Percentiles rank a stretch among this genome's conserved stretches.
Conservation (phyloP, 2,888 invertebrate species). For the Anodontia alba region DNA sequence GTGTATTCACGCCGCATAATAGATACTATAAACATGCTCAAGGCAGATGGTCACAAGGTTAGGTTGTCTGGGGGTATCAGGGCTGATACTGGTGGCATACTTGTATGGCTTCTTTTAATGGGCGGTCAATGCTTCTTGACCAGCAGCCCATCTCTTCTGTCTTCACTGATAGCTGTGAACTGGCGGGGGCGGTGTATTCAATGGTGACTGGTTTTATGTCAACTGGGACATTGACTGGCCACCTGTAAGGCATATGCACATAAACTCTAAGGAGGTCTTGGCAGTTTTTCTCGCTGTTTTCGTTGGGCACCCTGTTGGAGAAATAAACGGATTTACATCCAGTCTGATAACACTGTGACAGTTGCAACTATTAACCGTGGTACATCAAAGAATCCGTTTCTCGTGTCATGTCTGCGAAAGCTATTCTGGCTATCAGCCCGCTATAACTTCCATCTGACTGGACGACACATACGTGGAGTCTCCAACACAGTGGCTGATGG, state of each 20-base stretch:
- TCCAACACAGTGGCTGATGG: not conserved
- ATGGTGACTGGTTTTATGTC: constrained; percentile 31
- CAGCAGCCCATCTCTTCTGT: constrained; percentile 16
- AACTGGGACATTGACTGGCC: constrained; percentile 31
- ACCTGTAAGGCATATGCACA: not conserved
- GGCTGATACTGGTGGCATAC: constrained; percentile 36
- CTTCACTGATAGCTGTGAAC: constrained; percentile 28
- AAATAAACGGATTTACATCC: not conserved
- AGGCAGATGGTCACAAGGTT: constrained; percentile 18
- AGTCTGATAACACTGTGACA: not conserved
- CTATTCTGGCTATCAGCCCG: not conserved
- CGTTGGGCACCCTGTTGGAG: not conserved
- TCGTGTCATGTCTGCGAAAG: not conserved
- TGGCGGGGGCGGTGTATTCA: constrained; percentile 19
- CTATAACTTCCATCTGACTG: not conserved
- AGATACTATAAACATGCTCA: not conserved
- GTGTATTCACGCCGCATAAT: constrained; percentile 27
- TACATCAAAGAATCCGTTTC: not conserved
- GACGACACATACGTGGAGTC: not conserved
- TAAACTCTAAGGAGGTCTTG: too few species aligned
- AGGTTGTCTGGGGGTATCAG: not conserved
- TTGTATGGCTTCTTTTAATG: constrained; percentile 21
- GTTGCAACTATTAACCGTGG: not conserved
- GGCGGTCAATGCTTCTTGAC: constrained; percentile 30
- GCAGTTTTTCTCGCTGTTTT: not conserved